phyloP scores from a whole-genome alignment of 2,113 vertebrate species.

The Deroptyus accipitrinus region DNA sequence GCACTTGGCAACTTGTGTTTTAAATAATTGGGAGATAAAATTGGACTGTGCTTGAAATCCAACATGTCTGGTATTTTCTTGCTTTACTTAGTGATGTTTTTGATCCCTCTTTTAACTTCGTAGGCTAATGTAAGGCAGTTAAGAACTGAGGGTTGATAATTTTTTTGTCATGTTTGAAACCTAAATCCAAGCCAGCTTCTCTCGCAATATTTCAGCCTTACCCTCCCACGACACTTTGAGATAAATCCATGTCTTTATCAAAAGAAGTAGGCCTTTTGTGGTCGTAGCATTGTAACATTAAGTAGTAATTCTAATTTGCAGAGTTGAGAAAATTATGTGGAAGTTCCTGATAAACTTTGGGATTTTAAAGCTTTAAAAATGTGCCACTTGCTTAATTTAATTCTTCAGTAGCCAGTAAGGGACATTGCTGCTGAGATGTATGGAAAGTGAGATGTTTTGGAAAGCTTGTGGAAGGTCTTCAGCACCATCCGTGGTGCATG shows the following conservation, averaged over 20 bases:
- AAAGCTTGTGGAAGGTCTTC: background rate
- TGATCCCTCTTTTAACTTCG: constrained; percentile 45
- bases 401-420: background rate
- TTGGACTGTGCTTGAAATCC: background rate
- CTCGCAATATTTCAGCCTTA: constrained; percentile 13
- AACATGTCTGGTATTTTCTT: constrained; percentile 42
- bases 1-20: constrained; percentile 46
- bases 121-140: constrained; percentile 22
- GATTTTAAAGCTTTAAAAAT: background rate
- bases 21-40: constrained; percentile 55
- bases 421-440: background rate
- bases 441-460: background rate
- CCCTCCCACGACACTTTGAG: background rate
- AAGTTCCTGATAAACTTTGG: background rate
- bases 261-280: constrained; percentile 11
- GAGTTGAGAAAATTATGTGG: constrained; percentile 2
- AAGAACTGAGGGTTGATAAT: constrained; percentile 17
- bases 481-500: fast-evolving
- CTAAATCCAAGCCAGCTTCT: constrained; percentile 5
- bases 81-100: constrained; percentile 37
- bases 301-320: constrained; percentile 33
- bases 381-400: background rate
- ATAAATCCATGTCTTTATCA: constrained; percentile 32
- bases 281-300: background rate
- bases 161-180: constrained; percentile 35